Evolutionary conservation across 1,140 invertebrate species (phyloP), one percentile per base, ranked within the genome.

Genomic region (Xylocopa sonorina): DNA sequence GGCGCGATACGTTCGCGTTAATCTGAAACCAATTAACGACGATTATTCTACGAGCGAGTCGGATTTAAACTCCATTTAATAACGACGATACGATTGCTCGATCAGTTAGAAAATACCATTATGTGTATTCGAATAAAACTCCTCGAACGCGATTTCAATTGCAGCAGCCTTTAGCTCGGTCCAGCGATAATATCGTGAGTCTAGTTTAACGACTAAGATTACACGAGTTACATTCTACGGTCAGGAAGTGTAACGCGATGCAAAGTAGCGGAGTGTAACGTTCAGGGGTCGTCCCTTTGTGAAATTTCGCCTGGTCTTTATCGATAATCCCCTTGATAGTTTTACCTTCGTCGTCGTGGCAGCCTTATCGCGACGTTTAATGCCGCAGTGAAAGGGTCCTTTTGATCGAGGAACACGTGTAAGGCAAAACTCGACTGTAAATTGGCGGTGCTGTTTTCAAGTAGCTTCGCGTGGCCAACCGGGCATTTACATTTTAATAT

Each of bases 261-360:
- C 41, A 16, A 43, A 43, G n/a, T 3, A 43, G 14, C 16, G 3
- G 24, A 1, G 62, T 34, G 5, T 29, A 67, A 50, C 32, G 38
- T 34, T 50, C 18, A 16, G 21, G 6, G 9, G 3, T 24, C 16
- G 7, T 16, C 14, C 12, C 9, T 16, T 16, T 34, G 16, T n/a
- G 7, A 29, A 57, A 16, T 69, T 69, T 41, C 18, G 9, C 14
- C n/a, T 66, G 24, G 55, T 12, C 41, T 76, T 12, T 12, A 29
- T n/a, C 48, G 69, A 66, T 74, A 82, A 74, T 67, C 62, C 60
- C 66, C 69, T 82, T 82, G 71, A 24, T 29, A 34, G 12, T 80
- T 58, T 80, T 74, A 60, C 46, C 16, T 29, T 27, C 16, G 21
- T 21, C n/a, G 34, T 41, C 16, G 14, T 32, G 7, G 24, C 55